Base-by-base conservation (phyloP, 1,140 invertebrate species). In the Vollenhovia emeryi region DNA sequence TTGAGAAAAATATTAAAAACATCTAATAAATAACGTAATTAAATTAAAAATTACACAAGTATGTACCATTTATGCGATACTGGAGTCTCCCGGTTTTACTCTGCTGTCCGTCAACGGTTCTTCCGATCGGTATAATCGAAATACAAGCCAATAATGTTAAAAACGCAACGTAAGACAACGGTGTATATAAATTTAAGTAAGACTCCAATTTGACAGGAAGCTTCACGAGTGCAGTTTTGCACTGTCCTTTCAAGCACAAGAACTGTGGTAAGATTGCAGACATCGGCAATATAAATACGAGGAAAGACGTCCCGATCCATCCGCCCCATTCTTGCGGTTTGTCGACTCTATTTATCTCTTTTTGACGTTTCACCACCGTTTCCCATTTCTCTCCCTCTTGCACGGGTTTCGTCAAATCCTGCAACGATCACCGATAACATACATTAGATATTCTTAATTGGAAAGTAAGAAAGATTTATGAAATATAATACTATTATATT, bases 281-380 rank as follows among this genome's bases (percentile, higher is more conserved):
- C 52, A 90, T 7, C 13, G 93, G 93, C 50, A 91, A 66, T 13
- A 92, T 36, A 43, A 92, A 55, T 74, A 89, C 85, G 18, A 94
- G 92, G 15, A 93, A 73, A 24, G 91, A 64, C 13, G 91, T 89
- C 3, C 94, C 94, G 43, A 94, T 62, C 90, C 91, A 92, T 73
- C 94, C 94, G 13, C 93, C 92, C 93, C 93, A 95, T 88, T 94
- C 94, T 79, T 93, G 92, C 2, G 93, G 93, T 66, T 93, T 92
- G 9, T 84, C 92, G 0, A 94, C 68, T 57, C 93, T 83, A 60
- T 88, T 91, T 36, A 93, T 91, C 40, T 94, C 91, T 36, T 91
- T 84, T 48, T 91, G 92, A 7, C 85, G 87, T 74, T 94, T 94
- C 50, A 91, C 90, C 15, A 57, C 45, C 27, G 43, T n/a, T 71